Conservation (phyloP, 64 coral and sea anemone genomes). For the Dendronephthya gigantea region DNA sequence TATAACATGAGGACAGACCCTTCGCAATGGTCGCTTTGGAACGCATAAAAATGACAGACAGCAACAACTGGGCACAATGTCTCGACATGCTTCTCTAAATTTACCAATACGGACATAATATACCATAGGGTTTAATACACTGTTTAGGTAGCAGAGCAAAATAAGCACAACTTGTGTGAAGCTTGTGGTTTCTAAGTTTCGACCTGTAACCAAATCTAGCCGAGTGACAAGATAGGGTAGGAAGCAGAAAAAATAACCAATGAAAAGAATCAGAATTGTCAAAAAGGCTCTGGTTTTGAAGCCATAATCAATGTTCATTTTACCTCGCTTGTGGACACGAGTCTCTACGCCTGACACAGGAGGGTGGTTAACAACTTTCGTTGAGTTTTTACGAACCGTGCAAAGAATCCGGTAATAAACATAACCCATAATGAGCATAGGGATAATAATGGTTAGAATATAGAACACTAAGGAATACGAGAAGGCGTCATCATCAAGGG, state of each 20-base stretch:
- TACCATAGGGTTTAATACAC: slow-evolving; percentile 78
- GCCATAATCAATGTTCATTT: slow-evolving; percentile 94
- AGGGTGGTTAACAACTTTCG: slow-evolving; percentile 71
- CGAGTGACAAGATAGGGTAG: slow-evolving; percentile 50
- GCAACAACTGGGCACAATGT: slow-evolving; percentile 92
- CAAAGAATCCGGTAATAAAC: slow-evolving; percentile 74
- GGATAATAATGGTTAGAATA: slow-evolving; percentile 47
- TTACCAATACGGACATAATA: slow-evolving; percentile 86
- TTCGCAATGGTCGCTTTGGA: slow-evolving; percentile 65
- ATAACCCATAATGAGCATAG: slow-evolving; percentile 66
- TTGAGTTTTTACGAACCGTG: slow-evolving; percentile 78
- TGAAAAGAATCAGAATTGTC: slow-evolving; percentile 83
- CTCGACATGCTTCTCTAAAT: slow-evolving; percentile 82
- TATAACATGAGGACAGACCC: slow-evolving; percentile 70
- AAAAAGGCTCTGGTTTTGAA: slow-evolving; percentile 97
- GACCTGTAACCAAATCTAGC: slow-evolving; percentile 44
- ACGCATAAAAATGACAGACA: slow-evolving; percentile 57
- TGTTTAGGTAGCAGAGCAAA: slow-evolving; percentile 74
- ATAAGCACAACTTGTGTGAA: slow-evolving; percentile 35
- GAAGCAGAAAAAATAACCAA: slow-evolving; percentile 59
- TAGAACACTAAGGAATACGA: slow-evolving; percentile 66
- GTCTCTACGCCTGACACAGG: slow-evolving; percentile 64
- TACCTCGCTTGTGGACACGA: slow-evolving; percentile 74
- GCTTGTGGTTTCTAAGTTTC: slow-evolving; percentile 23
- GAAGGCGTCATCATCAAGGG: slow-evolving; percentile 26